phyloP scores from a whole-genome alignment of 2,113 vertebrate genomes.

The Riparia riparia region DNA sequence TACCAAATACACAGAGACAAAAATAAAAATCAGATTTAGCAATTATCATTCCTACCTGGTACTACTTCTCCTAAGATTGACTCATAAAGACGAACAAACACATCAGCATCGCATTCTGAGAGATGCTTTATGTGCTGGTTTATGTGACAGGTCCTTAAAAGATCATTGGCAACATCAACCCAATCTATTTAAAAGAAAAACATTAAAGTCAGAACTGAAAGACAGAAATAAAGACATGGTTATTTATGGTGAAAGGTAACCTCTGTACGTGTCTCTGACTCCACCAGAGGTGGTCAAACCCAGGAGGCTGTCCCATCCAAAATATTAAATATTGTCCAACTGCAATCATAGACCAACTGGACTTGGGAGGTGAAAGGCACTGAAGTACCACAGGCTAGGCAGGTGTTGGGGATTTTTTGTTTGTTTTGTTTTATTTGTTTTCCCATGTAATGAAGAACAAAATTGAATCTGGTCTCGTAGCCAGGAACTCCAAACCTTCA shows the following conservation, averaged over 20 bases:
- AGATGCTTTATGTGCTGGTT: slow-evolving; percentile 80
- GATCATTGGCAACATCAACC: slow-evolving; percentile 88
- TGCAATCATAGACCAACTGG: background rate
- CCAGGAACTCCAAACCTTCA: background rate
- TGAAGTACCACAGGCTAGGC: too few species aligned
- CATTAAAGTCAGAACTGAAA: background rate
- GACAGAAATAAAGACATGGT: background rate
- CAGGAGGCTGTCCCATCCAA: background rate
- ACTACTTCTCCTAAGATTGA: slow-evolving; percentile 91
- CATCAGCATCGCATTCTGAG: slow-evolving; percentile 86
- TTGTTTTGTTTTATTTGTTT: background rate
- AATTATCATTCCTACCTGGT: slow-evolving; percentile 83
- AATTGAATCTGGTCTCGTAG: background rate
- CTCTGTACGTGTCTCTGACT: background rate
- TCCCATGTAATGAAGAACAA: background rate
- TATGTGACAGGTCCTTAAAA: slow-evolving; percentile 87
- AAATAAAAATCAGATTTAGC: background rate
- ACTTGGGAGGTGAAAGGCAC: background rate
- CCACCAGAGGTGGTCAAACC: background rate
- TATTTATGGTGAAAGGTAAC: background rate
- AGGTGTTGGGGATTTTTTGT: background rate
- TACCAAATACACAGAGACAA: background rate
- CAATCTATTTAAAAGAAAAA: slow-evolving; percentile 82
- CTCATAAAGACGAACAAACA: slow-evolving; percentile 89
- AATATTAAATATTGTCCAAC: background rate